phyloP scores from a whole-genome alignment of 2,888 invertebrate species.

The Aphrophora alni region DNA sequence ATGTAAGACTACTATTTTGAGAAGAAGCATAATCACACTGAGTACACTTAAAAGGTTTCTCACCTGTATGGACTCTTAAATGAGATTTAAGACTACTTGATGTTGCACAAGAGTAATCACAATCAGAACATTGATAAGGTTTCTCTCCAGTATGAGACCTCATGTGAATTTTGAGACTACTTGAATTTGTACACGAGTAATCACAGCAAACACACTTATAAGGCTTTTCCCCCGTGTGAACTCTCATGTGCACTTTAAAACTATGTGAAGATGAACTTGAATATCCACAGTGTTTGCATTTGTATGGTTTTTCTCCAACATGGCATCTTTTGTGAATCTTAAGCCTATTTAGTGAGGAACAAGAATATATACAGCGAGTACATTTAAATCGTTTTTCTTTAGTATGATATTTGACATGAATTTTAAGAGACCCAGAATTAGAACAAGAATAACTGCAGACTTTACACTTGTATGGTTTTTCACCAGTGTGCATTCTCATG shows the following conservation, averaged over 20 bases:
- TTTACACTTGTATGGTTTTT: conserved; percentile 6
- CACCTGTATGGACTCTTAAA: neutral
- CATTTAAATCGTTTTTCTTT: neutral
- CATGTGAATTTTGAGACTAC: neutral
- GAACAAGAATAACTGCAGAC: neutral
- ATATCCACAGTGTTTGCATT: neutral
- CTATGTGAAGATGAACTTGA: neutral
- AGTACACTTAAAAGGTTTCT: neutral
- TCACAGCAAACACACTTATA: neutral
- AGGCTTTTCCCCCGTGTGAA: neutral
- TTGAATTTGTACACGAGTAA: neutral
- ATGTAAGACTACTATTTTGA: neutral
- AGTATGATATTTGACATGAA: neutral
- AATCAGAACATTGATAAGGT: neutral
- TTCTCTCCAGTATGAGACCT: neutral
- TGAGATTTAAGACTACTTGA: neutral
- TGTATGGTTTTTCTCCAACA: neutral
- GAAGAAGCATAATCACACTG: neutral
- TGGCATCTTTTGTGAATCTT: neutral
- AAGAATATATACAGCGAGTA: neutral
- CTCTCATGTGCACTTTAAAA: neutral
- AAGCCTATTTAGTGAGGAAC: neutral
- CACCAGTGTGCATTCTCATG: conserved; percentile 1
- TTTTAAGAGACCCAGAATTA: neutral
- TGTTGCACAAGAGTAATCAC: neutral